Conservation (phyloP, 2,113 vertebrate species). For the Archocentrus centrarchus region DNA sequence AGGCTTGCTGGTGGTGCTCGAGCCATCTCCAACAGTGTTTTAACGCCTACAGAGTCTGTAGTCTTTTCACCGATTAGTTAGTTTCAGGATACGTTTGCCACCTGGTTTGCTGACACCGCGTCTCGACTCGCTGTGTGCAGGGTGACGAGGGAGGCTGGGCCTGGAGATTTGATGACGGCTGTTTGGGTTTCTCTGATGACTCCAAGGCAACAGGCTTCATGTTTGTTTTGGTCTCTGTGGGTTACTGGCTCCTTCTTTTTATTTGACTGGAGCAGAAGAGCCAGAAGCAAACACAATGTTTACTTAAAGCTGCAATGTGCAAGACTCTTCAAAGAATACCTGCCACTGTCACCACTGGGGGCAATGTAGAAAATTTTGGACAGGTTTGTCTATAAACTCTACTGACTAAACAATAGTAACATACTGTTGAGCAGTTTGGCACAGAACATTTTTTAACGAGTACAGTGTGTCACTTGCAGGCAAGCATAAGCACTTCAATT, state of each 20-base stretch:
- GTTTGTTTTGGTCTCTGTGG: slow-evolving; percentile 79
- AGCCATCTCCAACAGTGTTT: slow-evolving; percentile 11
- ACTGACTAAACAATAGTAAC: not conserved
- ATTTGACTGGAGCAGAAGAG: slow-evolving; percentile 78
- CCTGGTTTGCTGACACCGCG: slow-evolving; percentile 80
- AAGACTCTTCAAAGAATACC: not conserved
- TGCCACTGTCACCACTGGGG: not conserved
- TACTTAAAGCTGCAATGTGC: not conserved
- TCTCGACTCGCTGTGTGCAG: slow-evolving; percentile 74
- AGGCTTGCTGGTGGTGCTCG: slow-evolving; percentile 12
- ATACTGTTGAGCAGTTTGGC: not conserved
- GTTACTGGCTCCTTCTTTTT: slow-evolving; percentile 83
- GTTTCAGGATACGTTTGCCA: slow-evolving; percentile 83
- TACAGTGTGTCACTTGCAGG: not conserved
- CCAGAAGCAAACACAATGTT: not conserved
- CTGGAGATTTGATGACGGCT: slow-evolving; percentile 19
- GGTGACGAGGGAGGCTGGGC: slow-evolving; percentile 44
- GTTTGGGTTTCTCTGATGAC: slow-evolving; percentile 52
- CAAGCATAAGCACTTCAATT: not conserved
- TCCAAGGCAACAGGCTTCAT: slow-evolving; percentile 53
- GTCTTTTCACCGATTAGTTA: slow-evolving; percentile 67
- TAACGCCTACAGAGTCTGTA: slow-evolving; percentile 29
- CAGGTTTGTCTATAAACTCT: not conserved
- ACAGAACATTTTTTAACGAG: not conserved
- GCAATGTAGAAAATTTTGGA: not conserved